Evolutionary conservation across 2,113 vertebrate genomes (phyloP).

Genomic region (Collichthys lucidus): DNA sequence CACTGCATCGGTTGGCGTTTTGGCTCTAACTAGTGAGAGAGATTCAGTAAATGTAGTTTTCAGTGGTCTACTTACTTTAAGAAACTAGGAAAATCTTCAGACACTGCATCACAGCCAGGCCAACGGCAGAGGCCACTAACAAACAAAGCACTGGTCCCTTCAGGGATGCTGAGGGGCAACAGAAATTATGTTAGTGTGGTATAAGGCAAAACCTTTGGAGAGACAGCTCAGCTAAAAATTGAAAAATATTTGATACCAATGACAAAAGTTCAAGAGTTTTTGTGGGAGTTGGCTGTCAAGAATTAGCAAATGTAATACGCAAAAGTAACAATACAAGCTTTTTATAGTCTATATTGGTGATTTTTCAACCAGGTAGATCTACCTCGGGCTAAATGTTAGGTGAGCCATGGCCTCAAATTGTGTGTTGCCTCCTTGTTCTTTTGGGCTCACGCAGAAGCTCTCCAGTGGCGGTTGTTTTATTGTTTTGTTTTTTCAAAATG

Average conservation of each 20-base stretch:
- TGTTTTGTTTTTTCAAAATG: no score
- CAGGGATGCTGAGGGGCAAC: conserved; percentile 33
- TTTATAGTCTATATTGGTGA: neutral
- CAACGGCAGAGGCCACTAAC: conserved; percentile 85
- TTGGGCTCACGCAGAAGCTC: no score
- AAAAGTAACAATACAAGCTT: neutral
- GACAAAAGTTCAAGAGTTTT: neutral
- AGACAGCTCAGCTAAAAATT: neutral
- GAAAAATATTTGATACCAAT: neutral
- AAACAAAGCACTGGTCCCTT: conserved; percentile 75
- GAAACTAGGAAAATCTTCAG: conserved; percentile 80
- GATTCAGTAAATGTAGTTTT: neutral
- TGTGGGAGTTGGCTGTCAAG: neutral
- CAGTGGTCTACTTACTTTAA: conserved; percentile 77
- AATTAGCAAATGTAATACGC: neutral
- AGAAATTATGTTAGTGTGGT: neutral
- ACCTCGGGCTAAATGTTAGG: neutral
- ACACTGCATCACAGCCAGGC: conserved; percentile 84
- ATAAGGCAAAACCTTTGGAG: neutral
- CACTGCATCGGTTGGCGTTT: no score
- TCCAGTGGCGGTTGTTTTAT: no score
- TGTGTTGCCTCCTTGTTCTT: neutral
- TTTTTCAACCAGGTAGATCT: neutral
- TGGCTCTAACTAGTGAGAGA: no score
- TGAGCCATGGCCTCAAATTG: neutral